These are phyloP conservation scores for Oceanites oceanicus DNA, from an alignment of 2,113 vertebrate species.

Conservation along the genomic window DNA sequence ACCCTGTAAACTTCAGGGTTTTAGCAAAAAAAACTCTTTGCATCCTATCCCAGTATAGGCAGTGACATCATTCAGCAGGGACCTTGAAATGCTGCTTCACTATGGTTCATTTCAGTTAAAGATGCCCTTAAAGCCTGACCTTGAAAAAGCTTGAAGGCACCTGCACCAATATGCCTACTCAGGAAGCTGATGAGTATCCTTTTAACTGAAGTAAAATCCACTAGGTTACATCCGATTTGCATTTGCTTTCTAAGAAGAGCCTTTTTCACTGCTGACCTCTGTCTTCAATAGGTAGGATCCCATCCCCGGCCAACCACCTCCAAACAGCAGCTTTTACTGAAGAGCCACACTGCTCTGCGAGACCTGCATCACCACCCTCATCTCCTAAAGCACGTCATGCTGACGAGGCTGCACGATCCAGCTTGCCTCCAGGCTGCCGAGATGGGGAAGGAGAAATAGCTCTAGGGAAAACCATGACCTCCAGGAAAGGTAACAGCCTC, in stretches of 20 bases:
- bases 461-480: not conserved
- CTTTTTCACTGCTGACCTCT: not conserved
- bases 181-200: not conserved
- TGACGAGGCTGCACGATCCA: rapidly evolving
- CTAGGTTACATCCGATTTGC: not conserved
- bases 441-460: not conserved
- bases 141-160: not conserved
- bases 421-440: not conserved
- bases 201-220: not conserved
- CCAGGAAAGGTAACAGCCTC: not conserved
- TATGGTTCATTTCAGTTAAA: not conserved
- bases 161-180: not conserved
- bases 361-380: not conserved
- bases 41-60: not conserved
- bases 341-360: not conserved
- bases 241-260: not conserved
- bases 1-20: not conserved
- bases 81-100: not conserved
- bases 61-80: not conserved
- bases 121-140: not conserved
- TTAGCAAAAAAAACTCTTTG: not conserved
- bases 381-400: not conserved
- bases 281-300: not conserved
- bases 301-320: not conserved
- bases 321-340: not conserved